Base-by-base conservation (phyloP, 2,888 invertebrate genomes). In the Tipula vernalis region DNA sequence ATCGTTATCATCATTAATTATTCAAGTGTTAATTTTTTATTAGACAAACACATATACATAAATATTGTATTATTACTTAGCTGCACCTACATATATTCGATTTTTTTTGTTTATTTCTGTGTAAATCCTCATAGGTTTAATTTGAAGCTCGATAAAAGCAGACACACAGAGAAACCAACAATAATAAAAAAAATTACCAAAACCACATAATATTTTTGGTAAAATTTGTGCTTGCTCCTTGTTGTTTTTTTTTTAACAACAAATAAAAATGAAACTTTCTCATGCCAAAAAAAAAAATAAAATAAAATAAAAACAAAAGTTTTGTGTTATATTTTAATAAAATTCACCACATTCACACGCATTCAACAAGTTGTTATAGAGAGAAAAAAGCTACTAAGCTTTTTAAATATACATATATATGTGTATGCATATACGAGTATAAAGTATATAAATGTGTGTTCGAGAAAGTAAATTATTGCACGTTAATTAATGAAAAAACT, bases 391-490 rank as follows among this genome's bases (percentile, higher is more conserved):
- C 71, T 28, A 71, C 71, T 71, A 71, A 71, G 71, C 71, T 71
- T 71, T 71, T 71, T 71, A 18, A 18, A 71, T 3, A 71, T 71
- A 71, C 28, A 2, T 71, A 15, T 71, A 71, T 71, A 71, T 51
- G 51, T 28, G 51, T 28, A 28, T 10, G 71, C 15, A 57, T 51
- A 51, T 57, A 57, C 51, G 28, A 28, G 2, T 2, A 15, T 15
- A 57, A 8, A 57, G 15, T 15, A 57, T 15, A 57, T 71, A 28
- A 71, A 71, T 18, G 71, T 71, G 51, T 39, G 15, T 71, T 28
- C 71, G 71, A 71, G 71, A 71, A 71, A 71, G 71, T 71, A 71
- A 71, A 71, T 71, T 71, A 71, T 71, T 71, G 71, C 71, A 71
- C 71, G 71, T 71, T 71, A 71, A 71, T 71, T 71, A 71, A 71